Conservation (phyloP, 2,113 vertebrate genomes). For the Chunga burmeisteri region DNA sequence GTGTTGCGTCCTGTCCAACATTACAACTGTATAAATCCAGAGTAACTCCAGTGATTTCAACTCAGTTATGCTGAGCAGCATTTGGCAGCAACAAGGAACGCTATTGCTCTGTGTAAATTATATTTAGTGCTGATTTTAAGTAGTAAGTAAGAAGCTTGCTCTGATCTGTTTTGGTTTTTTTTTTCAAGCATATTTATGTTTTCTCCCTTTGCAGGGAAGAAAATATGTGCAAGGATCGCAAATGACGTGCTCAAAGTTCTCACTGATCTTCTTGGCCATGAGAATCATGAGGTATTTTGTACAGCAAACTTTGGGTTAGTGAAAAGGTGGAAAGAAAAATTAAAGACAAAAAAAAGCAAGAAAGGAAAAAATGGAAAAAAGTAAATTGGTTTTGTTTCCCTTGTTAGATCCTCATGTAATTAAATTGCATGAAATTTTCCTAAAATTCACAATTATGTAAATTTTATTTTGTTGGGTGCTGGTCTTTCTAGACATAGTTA, state of each 20-base stretch:
- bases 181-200: not conserved
- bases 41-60: not conserved
- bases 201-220: constrained; percentile 81
- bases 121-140: not conserved
- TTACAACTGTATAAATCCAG: not conserved
- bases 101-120: not conserved
- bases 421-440: not conserved
- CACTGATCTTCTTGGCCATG: constrained; percentile 91
- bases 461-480: not conserved
- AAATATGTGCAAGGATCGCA: constrained; percentile 83
- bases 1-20: not conserved
- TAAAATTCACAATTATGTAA: not conserved
- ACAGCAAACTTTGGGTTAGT: not conserved
- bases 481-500: not conserved
- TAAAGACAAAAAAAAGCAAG: not conserved
- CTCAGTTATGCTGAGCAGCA: not conserved
- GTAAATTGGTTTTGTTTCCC: not conserved
- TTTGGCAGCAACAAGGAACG: not conserved
- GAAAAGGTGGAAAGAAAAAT: not conserved
- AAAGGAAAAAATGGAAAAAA: not conserved
- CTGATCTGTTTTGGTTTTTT: not conserved
- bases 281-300: constrained; percentile 88
- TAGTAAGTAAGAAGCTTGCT: not conserved
- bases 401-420: not conserved
- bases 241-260: constrained; percentile 88